Conservation (phyloP, 2,888 invertebrate species). For the Lepidonotus clava region DNA sequence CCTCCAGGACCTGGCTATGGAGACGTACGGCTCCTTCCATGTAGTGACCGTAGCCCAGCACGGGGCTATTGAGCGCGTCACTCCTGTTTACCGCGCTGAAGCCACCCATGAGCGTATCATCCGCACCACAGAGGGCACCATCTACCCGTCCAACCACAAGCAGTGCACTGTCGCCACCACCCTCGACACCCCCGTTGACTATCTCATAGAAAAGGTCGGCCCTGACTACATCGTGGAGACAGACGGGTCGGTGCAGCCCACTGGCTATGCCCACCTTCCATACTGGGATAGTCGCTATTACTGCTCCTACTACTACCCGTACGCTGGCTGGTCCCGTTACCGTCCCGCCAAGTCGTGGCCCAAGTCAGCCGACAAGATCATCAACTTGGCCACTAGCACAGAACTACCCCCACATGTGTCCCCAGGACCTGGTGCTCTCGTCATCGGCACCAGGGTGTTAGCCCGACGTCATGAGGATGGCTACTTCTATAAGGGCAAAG, state of each 20-base stretch:
- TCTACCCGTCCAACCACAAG: conserved; percentile 65
- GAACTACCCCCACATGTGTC: conserved; percentile 22
- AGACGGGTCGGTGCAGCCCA: conserved; percentile 48
- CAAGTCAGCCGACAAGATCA: conserved; percentile 71
- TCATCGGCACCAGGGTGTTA: conserved; percentile 76
- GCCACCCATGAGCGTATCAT: conserved; percentile 72
- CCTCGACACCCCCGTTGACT: conserved; percentile 34
- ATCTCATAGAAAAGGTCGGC: conserved; percentile 14
- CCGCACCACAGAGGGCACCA: conserved; percentile 72
- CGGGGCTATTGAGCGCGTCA: conserved; percentile 76
- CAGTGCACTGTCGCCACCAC: conserved; percentile 52
- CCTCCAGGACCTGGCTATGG: conserved; percentile 76
- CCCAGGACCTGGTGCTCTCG: conserved; percentile 77
- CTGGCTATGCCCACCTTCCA: conserved; percentile 50
- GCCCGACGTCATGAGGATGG: conserved; percentile 78
- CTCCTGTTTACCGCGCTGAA: conserved; percentile 75
- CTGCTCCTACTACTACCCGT: conserved; percentile 58
- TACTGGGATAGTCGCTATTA: conserved; percentile 42
- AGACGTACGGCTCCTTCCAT: conserved; percentile 79
- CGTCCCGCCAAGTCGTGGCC: conserved; percentile 72
- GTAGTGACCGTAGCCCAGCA: conserved; percentile 74
- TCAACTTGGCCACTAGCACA: conserved; percentile 60
- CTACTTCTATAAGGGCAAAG: conserved; percentile 77
- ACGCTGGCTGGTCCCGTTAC: conserved; percentile 67
- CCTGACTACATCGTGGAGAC: conserved; percentile 31